Base-by-base conservation (phyloP, 2,113 vertebrate genomes). In the Rhipidura dahli region DNA sequence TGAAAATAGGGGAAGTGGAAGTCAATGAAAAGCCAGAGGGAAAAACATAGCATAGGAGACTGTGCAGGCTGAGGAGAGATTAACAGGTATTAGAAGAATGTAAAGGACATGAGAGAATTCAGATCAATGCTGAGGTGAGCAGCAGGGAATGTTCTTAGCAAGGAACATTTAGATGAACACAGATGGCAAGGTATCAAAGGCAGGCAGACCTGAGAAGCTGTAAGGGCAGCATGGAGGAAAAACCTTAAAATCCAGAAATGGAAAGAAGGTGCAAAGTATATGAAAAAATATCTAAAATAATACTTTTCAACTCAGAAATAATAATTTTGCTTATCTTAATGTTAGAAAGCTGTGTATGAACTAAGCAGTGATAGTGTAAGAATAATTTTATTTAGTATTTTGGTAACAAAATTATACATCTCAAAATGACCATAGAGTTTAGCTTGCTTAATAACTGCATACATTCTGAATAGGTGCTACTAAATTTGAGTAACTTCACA, bases 311-410 rank as follows among this genome's bases (percentile, higher is more conserved):
- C 50, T 65, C 14, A 11, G 57, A 89, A 61, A 61, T 50, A 60
- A 40, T n/a, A 44, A 7, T 26, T 68, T 64, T 77, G 12, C 39
- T 64, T 75, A 65, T 59, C 40, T 86, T 83, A 16, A 63, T 61
- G 7, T 78, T 82, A 71, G 51, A 73, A 86, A 88, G n/a, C 24
- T 47, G 64, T 26, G 37, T 22, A 61, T 35, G 92, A 91, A 89
- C 20, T 51, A 76, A 92, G 57, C 59, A 90, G 73, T 22, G 66
- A 40, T 77, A 88, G 24, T 49, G 75, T 84, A 94, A 87, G 83
- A 83, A 89, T 76, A 93, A 75, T 76, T 97, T 95, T 94, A 98
- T 98, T 98, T 95, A 96, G 84, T 96, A 70, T 97, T 96, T 96
- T 91, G 83, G 59, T 90, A 97, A 94, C 59, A 91, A 37, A 61